Base-by-base conservation (phyloP, 1,140 invertebrate genomes). In the Xylocopa sonorina region DNA sequence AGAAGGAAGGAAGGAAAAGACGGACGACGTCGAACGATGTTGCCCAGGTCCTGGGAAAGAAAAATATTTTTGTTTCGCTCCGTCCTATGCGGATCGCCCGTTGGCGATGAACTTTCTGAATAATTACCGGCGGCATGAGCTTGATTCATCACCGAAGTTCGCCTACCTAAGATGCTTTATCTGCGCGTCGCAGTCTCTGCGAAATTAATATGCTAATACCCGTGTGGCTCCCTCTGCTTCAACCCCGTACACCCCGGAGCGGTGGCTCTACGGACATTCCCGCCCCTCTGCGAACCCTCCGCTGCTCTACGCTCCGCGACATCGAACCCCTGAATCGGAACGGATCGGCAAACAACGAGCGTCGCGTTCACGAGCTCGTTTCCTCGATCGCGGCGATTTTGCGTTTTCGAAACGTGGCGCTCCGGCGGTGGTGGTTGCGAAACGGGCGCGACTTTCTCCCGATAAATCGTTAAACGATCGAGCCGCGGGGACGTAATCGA, bases 191-290 rank as follows among this genome's bases (percentile, higher is more conserved):
- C 90, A 92, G 90, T 91, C 91, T 91, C 90, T 80, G 85, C 87
- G 89, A 92, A 92, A 92, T 92, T 92, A 92, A 92, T 92, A 92
- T 92, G 92, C 91, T 92, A 92, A 92, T 92, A 91, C 89, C 84
- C 84, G 84, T 83, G 85, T 83, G 84, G 80, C 74, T 75, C 84
- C 86, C 90, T 87, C 88, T 82, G 82, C 87, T 83, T 64, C 82
- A 78, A 83, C 83, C 87, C 83, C 78, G 80, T 84, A 86, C 84
- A 88, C 84, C 83, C 82, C 68, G 68, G 27, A 76, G 83, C 73
- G 72, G 24, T 24, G 57, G 41, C 66, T 71, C 72, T 9, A 67
- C 78, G n/a, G 75, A 72, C 84, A 80, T 80, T 58, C 50, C 64
- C 57, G 74, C 64, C 75, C 67, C n/a, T 29, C 48, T 21, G 24